Evolutionary conservation across 2,113 vertebrate species (phyloP).

Genomic region (Ploceus nigricollis): DNA sequence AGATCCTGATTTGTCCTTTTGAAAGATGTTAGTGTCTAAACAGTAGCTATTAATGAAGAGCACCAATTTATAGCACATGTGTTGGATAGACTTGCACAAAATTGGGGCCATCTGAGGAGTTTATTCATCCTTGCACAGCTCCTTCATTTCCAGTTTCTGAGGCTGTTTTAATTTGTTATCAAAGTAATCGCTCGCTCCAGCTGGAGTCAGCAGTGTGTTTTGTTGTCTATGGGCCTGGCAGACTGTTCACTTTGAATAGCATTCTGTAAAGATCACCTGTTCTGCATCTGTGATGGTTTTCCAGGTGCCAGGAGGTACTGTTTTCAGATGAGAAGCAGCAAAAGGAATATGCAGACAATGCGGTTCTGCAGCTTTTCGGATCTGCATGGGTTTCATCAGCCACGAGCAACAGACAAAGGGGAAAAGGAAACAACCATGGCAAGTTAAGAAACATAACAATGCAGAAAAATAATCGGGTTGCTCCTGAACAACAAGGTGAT

Average conservation of each 20-base stretch:
- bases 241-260: conserved; percentile 70
- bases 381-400: conserved; percentile 14
- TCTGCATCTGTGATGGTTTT: conserved; percentile 72
- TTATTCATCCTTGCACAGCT: conserved; percentile 70
- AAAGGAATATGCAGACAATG: conserved; percentile 57
- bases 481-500: background rate
- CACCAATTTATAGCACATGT: conserved; percentile 67
- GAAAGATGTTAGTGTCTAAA: conserved; percentile 63
- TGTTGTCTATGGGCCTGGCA: conserved; percentile 67
- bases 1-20: conserved; percentile 60
- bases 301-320: conserved; percentile 62
- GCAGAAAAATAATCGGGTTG: background rate
- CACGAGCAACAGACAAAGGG: background rate
- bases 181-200: conserved; percentile 72
- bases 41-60: conserved; percentile 74
- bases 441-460: conserved; percentile 40
- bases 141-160: conserved; percentile 75
- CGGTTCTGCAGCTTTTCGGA: conserved; percentile 42
- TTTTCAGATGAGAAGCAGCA: conserved; percentile 49
- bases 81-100: conserved; percentile 64
- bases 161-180: conserved; percentile 80
- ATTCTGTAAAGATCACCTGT: conserved; percentile 77
- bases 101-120: conserved; percentile 45
- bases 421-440: background rate
- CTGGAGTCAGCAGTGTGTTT: conserved; percentile 71